These are phyloP conservation scores for Drosophila hydei DNA, from an alignment of 1,140 invertebrate genomes.

Conservation along the genomic window DNA sequence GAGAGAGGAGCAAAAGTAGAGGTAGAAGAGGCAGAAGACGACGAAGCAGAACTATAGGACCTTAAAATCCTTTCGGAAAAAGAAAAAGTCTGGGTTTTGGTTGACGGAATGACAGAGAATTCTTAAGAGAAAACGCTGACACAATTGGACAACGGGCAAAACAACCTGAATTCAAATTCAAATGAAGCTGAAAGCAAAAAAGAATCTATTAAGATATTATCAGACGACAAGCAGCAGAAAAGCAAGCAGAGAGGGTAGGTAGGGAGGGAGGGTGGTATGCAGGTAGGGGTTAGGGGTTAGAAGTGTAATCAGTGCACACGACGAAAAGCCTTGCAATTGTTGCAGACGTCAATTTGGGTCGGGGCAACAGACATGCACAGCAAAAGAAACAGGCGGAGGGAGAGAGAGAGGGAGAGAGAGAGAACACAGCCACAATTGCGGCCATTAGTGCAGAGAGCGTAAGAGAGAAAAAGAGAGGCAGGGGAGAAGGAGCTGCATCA, in stretches of 20 bases:
- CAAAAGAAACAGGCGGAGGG: constrained; percentile 16
- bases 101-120: constrained; percentile 65
- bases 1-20: constrained; percentile 5
- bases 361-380: constrained; percentile 43
- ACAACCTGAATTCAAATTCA: constrained; percentile 72
- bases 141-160: constrained; percentile 1
- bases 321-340: constrained; percentile 59
- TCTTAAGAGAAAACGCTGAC: constrained; percentile 12
- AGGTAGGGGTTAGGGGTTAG: not conserved
- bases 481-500: constrained; percentile 1
- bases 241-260: constrained; percentile 13
- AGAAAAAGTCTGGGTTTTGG: constrained; percentile 5
- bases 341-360: constrained; percentile 72
- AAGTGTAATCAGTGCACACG: constrained; percentile 60
- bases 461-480: not conserved
- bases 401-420: constrained; percentile 4
- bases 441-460: constrained; percentile 60
- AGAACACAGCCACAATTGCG: constrained; percentile 68
- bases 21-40: not conserved
- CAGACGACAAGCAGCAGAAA: constrained; percentile 33
- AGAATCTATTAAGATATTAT: constrained; percentile 82
- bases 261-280: not conserved
- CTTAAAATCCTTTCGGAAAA: constrained; percentile 23
- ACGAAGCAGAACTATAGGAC: constrained; percentile 10
- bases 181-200: constrained; percentile 70